Evolutionary conservation across 1,140 invertebrate genomes (phyloP), one percentile per base, ranked within the genome.

Genomic region (Saccostrea glomerata): DNA sequence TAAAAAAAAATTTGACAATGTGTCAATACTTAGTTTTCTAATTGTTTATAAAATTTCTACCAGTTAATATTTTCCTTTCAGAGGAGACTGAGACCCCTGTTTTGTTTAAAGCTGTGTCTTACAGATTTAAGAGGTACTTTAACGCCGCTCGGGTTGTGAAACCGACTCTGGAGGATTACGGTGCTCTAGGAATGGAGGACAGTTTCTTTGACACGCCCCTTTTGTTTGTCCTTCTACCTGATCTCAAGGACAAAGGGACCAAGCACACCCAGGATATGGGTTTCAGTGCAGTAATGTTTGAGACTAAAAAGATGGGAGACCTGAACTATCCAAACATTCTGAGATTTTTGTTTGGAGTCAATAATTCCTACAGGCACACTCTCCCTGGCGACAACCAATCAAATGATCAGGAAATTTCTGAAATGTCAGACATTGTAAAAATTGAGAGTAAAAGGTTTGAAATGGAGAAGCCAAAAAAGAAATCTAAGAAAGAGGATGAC

Each of bases 261-360:
- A 87, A 30, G 30, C 30, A 25, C 47, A 54, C 87, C 15, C 83
- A 90, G 3, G 82, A 88, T 25, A 85, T 90, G 25, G 60, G 63
- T 15, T 90, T 92, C 63, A 91, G 89, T 88, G 92, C 92, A 0
- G 86, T 93, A 23, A 83, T 86, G 56, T 93, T 91, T 88, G 87
- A 91, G 30, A 86, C 36, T 9, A 84, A 89, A 13, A 87, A 63
- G 40, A 86, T 91, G 54, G 93, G 93, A 11, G 85, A 88, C n/a
- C 87, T 93, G 84, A 92, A 90, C 47, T 93, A 93, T 83, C 90
- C 92, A 0, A 91, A 92, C 55, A 63, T 93, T n/a, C 73, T 93
- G 88, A 86, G 91, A 55, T 93, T 92, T 63, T 73, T 93, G n/a
- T 92, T 93, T 77, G 87, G 89, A 3, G 85, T 93, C 3, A 93